Evolutionary conservation across 2,888 invertebrate species (phyloP).

Genomic region (Malachius bipustulatus): DNA sequence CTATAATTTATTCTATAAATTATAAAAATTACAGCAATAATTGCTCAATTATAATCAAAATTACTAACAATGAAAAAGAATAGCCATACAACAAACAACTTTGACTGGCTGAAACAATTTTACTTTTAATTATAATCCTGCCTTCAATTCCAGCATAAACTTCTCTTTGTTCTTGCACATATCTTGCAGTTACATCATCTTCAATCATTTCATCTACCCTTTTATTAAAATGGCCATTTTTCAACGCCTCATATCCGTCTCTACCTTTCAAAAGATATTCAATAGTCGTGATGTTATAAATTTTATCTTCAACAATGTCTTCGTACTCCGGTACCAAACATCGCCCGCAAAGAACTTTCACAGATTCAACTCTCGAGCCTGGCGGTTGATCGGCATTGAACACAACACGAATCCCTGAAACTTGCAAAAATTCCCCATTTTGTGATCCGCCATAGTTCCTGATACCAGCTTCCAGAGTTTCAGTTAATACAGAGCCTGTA

Average conservation of each 20-base stretch:
- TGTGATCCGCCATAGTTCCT: conserved; percentile 33
- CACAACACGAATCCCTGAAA: conserved; percentile 68
- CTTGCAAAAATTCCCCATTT: conserved; percentile 57
- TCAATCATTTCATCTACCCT: conserved; percentile 40
- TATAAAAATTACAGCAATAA: too few relatives aligned
- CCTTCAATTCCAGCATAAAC: conserved; percentile 54
- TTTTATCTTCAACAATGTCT: conserved; percentile 40
- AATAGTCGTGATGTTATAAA: conserved; percentile 54
- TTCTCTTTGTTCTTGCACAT: conserved; percentile 46
- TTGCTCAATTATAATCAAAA: too few relatives aligned
- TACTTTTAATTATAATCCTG: too few relatives aligned
- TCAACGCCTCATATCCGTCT: conserved; percentile 51
- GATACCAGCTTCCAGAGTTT: conserved; percentile 33
- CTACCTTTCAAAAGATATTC: conserved; percentile 62
- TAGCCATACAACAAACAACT: too few relatives aligned
- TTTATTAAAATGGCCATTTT: conserved; percentile 31
- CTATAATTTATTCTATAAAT: too few relatives aligned
- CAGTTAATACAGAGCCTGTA: conserved; percentile 50
- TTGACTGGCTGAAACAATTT: too few relatives aligned
- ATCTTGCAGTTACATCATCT: conserved; percentile 42
- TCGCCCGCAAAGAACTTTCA: conserved; percentile 52
- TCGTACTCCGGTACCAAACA: conserved; percentile 52
- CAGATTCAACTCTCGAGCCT: conserved; percentile 52
- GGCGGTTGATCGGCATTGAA: conserved; percentile 52
- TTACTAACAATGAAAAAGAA: too few relatives aligned